phyloP scores from a whole-genome alignment of 2,888 invertebrate species.

The Cynaeus angustus region DNA sequence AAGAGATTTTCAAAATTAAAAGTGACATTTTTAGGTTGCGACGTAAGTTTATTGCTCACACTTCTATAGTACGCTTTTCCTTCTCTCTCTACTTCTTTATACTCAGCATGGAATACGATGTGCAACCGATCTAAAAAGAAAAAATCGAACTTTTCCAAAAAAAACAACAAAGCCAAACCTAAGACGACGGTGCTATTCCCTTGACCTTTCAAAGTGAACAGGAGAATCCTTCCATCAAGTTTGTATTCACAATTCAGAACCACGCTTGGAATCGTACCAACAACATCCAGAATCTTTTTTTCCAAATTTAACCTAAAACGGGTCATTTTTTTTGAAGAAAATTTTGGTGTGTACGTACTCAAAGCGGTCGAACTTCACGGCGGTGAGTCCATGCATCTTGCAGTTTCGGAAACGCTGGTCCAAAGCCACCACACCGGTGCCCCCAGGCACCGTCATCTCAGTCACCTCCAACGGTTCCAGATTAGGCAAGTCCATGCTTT shows the following conservation, averaged over 20 bases:
- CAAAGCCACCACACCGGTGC: conserved; percentile 74
- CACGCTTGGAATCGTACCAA: background rate
- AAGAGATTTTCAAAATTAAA: conserved; percentile 79
- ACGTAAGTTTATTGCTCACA: conserved; percentile 54
- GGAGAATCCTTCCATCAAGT: conserved; percentile 5
- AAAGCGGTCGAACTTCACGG: conserved; percentile 1
- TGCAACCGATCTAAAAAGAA: background rate
- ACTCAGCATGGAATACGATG: background rate
- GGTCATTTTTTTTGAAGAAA: background rate
- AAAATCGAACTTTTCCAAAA: no score
- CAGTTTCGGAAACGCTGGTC: conserved; percentile 78
- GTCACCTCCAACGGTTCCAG: conserved; percentile 77
- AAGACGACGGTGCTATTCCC: background rate
- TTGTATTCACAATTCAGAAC: conserved; percentile 11
- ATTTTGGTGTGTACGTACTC: conserved; percentile 13
- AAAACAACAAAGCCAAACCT: background rate
- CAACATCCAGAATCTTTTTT: conserved; percentile 1
- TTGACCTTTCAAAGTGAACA: conserved; percentile 5
- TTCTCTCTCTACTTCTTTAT: conserved; percentile 74
- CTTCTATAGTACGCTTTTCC: conserved; percentile 77
- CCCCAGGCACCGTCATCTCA: conserved; percentile 74
- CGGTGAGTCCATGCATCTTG: conserved; percentile 74
- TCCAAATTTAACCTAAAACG: background rate
- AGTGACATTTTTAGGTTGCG: conserved; percentile 75
- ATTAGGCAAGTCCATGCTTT: conserved; percentile 71